Evolutionary conservation across 2,888 invertebrate species (phyloP).

Genomic region (Nemoura dubitans): DNA sequence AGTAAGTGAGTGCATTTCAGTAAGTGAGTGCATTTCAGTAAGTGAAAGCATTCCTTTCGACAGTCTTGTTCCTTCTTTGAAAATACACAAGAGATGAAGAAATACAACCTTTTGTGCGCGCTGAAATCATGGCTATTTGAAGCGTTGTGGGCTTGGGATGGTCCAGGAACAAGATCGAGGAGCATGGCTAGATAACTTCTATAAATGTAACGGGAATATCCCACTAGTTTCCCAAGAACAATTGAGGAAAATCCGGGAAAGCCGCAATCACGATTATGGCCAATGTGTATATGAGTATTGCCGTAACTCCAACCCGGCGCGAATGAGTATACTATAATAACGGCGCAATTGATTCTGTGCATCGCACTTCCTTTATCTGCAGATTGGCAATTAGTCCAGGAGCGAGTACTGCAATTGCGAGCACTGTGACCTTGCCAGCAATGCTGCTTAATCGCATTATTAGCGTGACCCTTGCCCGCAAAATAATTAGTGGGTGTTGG

Average conservation of each 20-base stretch:
- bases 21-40: too few relatives aligned
- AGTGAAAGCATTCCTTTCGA: too few relatives aligned
- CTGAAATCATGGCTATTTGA: too few relatives aligned
- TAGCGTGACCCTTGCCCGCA: not conserved
- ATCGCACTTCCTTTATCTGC: not conserved
- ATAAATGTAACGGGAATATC: too few relatives aligned
- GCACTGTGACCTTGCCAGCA: not conserved
- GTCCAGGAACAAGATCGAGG: too few relatives aligned
- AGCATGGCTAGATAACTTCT: too few relatives aligned
- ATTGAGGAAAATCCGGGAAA: not conserved
- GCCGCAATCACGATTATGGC: not conserved
- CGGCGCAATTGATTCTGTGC: not conserved
- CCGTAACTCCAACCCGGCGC: not conserved
- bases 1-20: too few relatives aligned
- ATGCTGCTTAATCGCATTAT: not conserved
- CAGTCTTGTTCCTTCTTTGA: too few relatives aligned
- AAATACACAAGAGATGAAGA: too few relatives aligned
- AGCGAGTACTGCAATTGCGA: not conserved
- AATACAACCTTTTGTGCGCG: too few relatives aligned
- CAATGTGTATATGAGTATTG: not conserved
- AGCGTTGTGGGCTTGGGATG: too few relatives aligned
- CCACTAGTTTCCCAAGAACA: too few relatives aligned
- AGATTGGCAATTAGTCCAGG: not conserved
- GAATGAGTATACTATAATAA: not conserved
- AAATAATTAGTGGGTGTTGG: not conserved